Base-by-base conservation (phyloP, 1,140 invertebrate species). In the Rhizoglyphus robini region DNA sequence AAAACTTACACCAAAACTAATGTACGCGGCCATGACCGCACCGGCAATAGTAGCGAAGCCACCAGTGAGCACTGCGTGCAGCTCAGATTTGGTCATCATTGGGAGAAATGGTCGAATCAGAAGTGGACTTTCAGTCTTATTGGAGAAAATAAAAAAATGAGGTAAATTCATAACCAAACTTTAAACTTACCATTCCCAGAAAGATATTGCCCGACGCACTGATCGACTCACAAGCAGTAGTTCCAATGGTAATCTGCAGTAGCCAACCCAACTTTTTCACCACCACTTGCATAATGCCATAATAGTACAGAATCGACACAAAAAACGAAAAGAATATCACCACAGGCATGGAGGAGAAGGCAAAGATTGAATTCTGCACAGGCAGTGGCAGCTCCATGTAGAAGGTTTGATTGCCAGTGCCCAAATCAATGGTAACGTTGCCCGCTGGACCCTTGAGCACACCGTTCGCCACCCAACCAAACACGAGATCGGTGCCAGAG, bases 11-110 rank as follows among this genome's bases (percentile, higher is more conserved):
- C 92, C 93, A 74, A 92, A 93, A 20, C 81, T 81, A 38, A 96
- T 88, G 73, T 96, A 97, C 0, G 91, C 88, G 0, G 90, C 92
- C 70, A 98, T 78, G 0, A 94, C 88, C 0, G 88, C 86, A 81
- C 90, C 94, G 36, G 93, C 91, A 23, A 96, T 90, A 8, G 92
- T 94, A 0, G 92, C 88, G 76, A 96, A 96, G 8, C 94, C 94
- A 1, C 88, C 88, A 3, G 87, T 83, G 87, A 96, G 90, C 18
- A 98, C 80, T 0, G 92, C 85, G 74, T 96, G 90, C 0, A 97
- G 75, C 78, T 98, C 94, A 0, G 90, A 95, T 47, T 82, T 79
- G 0, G 93, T 96, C 72, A 97, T 79, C 61, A 83, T 73, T n/a
- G 77, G 71, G 11, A 98, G 75, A 70, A 90, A 96, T 0, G 90